A percentile compares a stretch with the other conserved stretches of the same genome.
These are phyloP conservation scores for Sitta europaea DNA, from an alignment of 2,113 vertebrate species.

Conservation along the genomic window DNA sequence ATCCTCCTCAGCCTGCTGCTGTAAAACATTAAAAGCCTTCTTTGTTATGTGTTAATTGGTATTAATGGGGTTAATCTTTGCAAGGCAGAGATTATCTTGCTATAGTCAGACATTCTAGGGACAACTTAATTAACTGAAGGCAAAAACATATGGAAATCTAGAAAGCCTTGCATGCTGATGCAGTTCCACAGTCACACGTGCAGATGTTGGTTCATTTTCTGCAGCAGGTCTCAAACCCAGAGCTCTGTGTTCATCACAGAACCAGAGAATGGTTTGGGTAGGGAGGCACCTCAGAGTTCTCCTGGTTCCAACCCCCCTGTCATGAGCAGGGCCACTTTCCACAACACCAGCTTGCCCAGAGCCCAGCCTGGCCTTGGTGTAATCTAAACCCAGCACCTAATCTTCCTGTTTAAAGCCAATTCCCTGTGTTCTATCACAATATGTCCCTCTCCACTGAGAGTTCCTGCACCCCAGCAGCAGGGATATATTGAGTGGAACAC, in stretches of 20 bases:
- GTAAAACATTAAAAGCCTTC: slow-evolving; percentile 30
- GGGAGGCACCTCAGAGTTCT: neutral
- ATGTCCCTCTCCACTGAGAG: fast-evolving
- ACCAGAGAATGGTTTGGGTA: neutral
- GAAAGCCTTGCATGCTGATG: neutral
- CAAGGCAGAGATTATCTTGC: slow-evolving; percentile 49
- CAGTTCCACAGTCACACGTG: neutral
- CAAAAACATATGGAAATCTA: neutral
- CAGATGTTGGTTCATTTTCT: neutral
- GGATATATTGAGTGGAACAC: neutral
- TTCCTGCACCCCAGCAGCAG: neutral
- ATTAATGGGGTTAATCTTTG: slow-evolving; percentile 57
- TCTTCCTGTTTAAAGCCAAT: neutral
- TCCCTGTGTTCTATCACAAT: neutral
- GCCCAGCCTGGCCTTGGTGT: neutral
- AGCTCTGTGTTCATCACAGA: neutral
- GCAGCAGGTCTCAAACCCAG: neutral
- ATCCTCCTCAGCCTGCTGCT: neutral
- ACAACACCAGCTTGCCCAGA: neutral
- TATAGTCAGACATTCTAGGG: slow-evolving; percentile 20
- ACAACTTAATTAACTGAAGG: slow-evolving; percentile 25
- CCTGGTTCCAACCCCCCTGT: neutral
- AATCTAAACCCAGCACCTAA: neutral
- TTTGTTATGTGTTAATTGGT: slow-evolving; percentile 53
- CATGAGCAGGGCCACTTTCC: neutral